Evolutionary conservation across 2,113 vertebrate species (phyloP), one percentile per base, ranked within the genome.

Genomic region (Crotalus helleri): DNA sequence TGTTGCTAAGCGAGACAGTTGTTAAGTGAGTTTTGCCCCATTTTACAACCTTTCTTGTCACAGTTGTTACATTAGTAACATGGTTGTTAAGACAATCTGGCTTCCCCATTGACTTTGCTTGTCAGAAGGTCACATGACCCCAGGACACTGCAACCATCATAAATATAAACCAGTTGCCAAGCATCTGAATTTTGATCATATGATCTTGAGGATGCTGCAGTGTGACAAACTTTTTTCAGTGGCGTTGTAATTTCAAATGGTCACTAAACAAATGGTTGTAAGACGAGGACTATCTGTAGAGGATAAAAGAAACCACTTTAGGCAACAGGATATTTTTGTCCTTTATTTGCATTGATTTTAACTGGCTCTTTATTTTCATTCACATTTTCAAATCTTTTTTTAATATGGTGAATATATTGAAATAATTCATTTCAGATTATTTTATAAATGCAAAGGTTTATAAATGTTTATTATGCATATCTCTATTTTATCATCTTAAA

Each of bases 271-370:
- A 61, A 61, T 69, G 29, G 29, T 33, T 33, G 29, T 69, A 69
- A 69, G 64, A 69, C 1, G 64, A 69, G 64, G 29, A 69, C 64
- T 33, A 69, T 13, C 61, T 69, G 29, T 33, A 91, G 23, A 88
- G 93, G 93, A 54, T 33, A 95, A 97, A 96, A 94, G 94, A 95
- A 95, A 94, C 87, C 90, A 94, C 95, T 93, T 95, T 91, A 95
- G 94, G 93, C 57, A 3, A 21, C 3, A 64, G 64, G 13, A 3
- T 12, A 55, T 0, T 5, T 4, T 61, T 85, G 44, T 23, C 33
- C 85, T 55, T 91, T 24, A 92, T 54, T 44, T 13, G 21, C 12
- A 88, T 64, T 88, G 44, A 94, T 94, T 94, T 74, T 21, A 91
- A 3, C 0, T 8, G 1, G 59, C 39, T 85, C 54, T 90, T 58